Percentiles rank a stretch among this genome's conserved stretches.
Evolutionary conservation across 2,888 invertebrate genomes (phyloP).

Genomic region (Cryptocephalus moraei): DNA sequence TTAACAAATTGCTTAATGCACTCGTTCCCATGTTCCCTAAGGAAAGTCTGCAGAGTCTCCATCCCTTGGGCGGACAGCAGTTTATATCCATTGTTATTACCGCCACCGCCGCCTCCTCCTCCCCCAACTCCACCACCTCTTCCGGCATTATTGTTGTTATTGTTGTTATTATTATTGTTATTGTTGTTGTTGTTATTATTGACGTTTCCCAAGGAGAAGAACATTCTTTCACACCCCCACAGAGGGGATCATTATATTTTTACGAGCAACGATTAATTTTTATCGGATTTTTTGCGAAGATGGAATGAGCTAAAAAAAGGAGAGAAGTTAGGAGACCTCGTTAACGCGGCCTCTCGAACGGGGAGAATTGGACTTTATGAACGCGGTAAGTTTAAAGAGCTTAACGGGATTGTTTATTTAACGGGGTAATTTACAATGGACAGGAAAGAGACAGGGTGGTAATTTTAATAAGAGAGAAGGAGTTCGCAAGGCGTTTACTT

Average conservation of each 20-base stretch:
- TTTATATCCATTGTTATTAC: constrained; percentile 47
- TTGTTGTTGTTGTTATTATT: constrained; percentile 23
- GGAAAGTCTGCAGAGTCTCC: constrained; percentile 50
- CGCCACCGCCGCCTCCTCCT: constrained; percentile 22
- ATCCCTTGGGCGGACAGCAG: constrained; percentile 49
- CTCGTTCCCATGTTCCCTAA: constrained; percentile 54
- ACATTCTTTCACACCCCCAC: constrained; percentile 17
- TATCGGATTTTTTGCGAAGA: not conserved
- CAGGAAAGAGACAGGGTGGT: no score
- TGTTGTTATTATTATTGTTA: constrained; percentile 23
- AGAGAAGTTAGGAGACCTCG: no score
- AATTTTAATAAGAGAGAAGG: no score
- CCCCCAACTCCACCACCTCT: constrained; percentile 15
- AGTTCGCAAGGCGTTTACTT: no score
- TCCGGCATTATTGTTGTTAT: constrained; percentile 19
- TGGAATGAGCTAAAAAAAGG: no score
- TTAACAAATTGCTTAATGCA: constrained; percentile 57
- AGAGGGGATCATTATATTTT: not conserved
- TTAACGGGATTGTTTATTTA: no score
- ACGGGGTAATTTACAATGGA: no score
- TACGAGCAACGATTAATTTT: not conserved
- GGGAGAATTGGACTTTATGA: no score
- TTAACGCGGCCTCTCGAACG: no score
- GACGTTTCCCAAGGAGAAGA: constrained; percentile 25
- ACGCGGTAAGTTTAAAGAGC: no score